These are phyloP conservation scores for Hypomesus transpacificus DNA, from an alignment of 2,113 vertebrate genomes.

Conservation along the genomic window DNA sequence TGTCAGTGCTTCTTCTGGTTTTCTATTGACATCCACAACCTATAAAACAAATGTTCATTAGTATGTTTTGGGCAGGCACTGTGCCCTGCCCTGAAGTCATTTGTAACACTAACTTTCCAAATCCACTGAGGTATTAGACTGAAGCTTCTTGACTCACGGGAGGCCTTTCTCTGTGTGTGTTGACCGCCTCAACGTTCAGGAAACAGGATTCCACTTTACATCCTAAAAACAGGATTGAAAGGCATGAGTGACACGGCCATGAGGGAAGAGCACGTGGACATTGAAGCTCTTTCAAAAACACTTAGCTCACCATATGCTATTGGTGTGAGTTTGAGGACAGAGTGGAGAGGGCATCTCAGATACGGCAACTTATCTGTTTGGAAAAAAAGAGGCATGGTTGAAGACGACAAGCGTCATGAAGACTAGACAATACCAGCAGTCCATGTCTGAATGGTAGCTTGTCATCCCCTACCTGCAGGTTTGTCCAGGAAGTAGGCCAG, in stretches of 20 bases:
- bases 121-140: too few relatives aligned
- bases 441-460: not conserved
- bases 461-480: constrained; percentile 75
- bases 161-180: constrained; percentile 85
- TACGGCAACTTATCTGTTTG: constrained; percentile 86
- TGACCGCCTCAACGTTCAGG: constrained; percentile 87
- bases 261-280: not conserved
- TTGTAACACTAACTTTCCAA: not conserved
- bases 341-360: constrained; percentile 90
- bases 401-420: not conserved
- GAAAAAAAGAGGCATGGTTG: constrained; percentile 8
- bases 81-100: not conserved
- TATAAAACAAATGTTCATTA: constrained; percentile 31
- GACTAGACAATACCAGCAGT: not conserved
- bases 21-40: constrained; percentile 75
- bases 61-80: not conserved
- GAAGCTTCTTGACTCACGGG: constrained; percentile 62
- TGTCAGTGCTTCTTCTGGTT: constrained; percentile 74
- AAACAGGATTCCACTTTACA: constrained; percentile 84
- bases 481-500: constrained; percentile 94
- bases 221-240: constrained; percentile 57
- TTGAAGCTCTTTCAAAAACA: not conserved
- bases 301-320: constrained; percentile 85
- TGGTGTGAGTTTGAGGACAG: constrained; percentile 91
- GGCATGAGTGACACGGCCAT: not conserved